Evolutionary conservation across 2,888 invertebrate species (phyloP), one percentile per base, ranked within the genome.

Genomic region (Alcis repandata): DNA sequence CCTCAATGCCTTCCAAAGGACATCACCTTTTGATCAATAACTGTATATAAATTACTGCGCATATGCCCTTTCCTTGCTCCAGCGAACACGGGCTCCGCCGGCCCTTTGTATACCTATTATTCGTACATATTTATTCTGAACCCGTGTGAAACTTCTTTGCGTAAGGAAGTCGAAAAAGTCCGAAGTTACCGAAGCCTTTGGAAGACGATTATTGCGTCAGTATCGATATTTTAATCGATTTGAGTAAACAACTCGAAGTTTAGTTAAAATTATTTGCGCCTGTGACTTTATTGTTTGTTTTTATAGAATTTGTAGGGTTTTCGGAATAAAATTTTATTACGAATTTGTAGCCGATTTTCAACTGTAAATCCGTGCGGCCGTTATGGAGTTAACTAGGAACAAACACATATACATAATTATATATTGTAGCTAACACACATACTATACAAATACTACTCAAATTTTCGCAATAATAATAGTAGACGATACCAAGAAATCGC

Each of bases 11-110:
- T 88, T 78, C 88, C 87, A 92, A 93, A 92, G 92, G 92, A 89
- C 86, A 80, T 82, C 85, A 88, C 89, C 93, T 91, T 93, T 93
- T 93, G 93, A 93, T 93, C 93, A 93, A 92, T 92, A 92, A 91
- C 89, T 92, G 92, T 93, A 92, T 89, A 92, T 91, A 92, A 92
- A 92, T 92, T 92, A 90, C 88, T 77, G 78, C 89, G 87, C 92
- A 92, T 90, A 91, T 93, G 92, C 88, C 91, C 90, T 88, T 91
- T 87, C 80, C 82, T n/a, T 89, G 92, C 86, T 90, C 86, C 80
- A 85, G 80, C 81, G 86, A 88, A 83, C 90, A 86, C 83, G 86
- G 76, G 83, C 83, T 80, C 84, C 78, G 83, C 77, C 76, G 80
- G 78, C 82, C 68, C 90, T 91, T 92, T 91, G 89, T 91, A 80